Conservation (phyloP, 2,888 invertebrate genomes). For the Cheilosia soror region DNA sequence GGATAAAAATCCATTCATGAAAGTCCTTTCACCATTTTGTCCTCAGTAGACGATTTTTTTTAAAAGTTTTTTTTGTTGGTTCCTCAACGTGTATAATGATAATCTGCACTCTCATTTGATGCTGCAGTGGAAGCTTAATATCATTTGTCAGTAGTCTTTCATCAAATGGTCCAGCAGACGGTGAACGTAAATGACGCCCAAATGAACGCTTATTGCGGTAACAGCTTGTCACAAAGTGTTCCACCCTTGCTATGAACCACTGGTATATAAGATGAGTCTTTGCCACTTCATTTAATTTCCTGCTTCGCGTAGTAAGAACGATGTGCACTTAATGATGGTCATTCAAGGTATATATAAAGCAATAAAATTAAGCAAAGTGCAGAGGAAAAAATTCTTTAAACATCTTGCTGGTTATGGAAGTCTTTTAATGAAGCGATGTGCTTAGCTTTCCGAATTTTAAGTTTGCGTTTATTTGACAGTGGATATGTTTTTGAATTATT, state of each 20-base stretch:
- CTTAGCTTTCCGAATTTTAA: no score
- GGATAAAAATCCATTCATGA: constrained; percentile 14
- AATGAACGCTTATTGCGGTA: constrained; percentile 47
- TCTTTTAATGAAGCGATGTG: no score
- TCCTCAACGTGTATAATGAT: constrained; percentile 22
- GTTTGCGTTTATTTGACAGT: no score
- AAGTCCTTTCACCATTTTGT: constrained; percentile 22
- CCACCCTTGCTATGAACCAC: background rate
- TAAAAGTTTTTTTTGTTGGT: background rate
- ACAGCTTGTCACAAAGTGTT: constrained; percentile 29
- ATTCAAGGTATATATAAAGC: constrained; percentile 20
- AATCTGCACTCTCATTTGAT: constrained; percentile 42
- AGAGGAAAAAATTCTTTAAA: background rate
- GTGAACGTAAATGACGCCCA: constrained; percentile 41
- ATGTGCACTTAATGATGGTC: constrained; percentile 30
- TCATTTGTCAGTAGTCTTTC: constrained; percentile 20
- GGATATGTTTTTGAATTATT: no score
- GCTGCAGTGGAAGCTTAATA: constrained; percentile 40
- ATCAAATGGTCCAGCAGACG: constrained; percentile 37
- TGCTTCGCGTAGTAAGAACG: constrained; percentile 16
- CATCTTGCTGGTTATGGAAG: background rate
- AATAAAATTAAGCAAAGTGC: constrained; percentile 46
- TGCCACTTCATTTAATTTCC: constrained; percentile 54
- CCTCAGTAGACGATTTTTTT: constrained; percentile 1
- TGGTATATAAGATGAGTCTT: constrained; percentile 18